Percentiles rank a stretch among this genome's conserved stretches.
phyloP scores from a whole-genome alignment of 2,797 vertebrate genomes.

The Podargus strigoides region DNA sequence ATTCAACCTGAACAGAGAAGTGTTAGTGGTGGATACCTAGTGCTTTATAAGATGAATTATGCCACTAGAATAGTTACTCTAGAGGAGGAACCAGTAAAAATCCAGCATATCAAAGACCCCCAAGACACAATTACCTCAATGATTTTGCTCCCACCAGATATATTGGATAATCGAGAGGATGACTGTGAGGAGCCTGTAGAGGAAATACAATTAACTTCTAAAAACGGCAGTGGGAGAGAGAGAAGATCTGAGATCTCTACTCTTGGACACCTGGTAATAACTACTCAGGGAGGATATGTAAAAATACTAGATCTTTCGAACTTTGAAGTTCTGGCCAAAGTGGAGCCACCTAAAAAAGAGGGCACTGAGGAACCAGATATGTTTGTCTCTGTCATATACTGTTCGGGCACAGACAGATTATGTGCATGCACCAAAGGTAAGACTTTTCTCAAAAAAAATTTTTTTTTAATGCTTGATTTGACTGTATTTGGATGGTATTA shows the following conservation, averaged over 20 bases:
- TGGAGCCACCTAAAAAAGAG: constrained; percentile 95
- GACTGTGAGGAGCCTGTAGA: constrained; percentile 91
- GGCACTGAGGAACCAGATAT: constrained; percentile 89
- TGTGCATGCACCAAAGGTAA: constrained; percentile 98
- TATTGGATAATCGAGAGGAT: constrained; percentile 93
- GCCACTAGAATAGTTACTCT: constrained; percentile 95
- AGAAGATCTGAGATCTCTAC: constrained; percentile 81
- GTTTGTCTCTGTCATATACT: constrained; percentile 98
- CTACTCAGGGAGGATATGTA: constrained; percentile 93
- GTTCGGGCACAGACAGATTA: constrained; percentile 97
- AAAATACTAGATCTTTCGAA: constrained; percentile 97
- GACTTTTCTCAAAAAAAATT: neutral
- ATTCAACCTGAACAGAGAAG: constrained; percentile 77
- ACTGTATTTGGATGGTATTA: neutral
- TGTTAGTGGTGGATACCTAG: constrained; percentile 90
- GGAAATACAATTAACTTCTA: constrained; percentile 81
- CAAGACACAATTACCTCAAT: constrained; percentile 94
- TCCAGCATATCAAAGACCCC: constrained; percentile 96
- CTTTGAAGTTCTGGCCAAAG: constrained; percentile 94
- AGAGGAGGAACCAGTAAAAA: constrained; percentile 93
- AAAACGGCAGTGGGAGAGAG: constrained; percentile 82
- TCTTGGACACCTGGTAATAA: constrained; percentile 94
- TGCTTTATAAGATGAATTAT: constrained; percentile 98
- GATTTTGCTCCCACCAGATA: constrained; percentile 94
- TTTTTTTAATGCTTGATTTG: neutral